Evolutionary conservation across 2,797 vertebrate genomes (phyloP).

Genomic region (Nothura maculosa): DNA sequence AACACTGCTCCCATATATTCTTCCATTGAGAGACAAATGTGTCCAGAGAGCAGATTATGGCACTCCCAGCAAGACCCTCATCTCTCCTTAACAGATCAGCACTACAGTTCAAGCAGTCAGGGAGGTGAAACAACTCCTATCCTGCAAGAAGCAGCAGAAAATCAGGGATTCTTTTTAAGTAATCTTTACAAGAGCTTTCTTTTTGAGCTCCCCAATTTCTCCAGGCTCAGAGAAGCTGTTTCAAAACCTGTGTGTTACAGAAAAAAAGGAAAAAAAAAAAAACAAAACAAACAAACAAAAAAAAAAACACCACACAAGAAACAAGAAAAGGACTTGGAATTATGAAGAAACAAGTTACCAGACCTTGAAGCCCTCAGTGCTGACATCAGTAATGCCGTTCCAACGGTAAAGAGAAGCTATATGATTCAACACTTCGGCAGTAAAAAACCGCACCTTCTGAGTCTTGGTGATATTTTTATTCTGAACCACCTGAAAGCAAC

Average conservation of each 20-base stretch:
- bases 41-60: neutral
- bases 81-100: neutral
- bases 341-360: neutral
- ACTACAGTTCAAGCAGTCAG: neutral
- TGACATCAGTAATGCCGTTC: constrained; percentile 91
- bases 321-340: neutral
- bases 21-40: neutral
- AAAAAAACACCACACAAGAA: neutral
- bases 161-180: neutral
- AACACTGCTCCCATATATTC: neutral
- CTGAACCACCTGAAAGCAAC: constrained; percentile 87
- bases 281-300: neutral
- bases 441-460: constrained; percentile 96
- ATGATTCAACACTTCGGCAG: constrained; percentile 84
- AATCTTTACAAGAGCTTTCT: neutral
- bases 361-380: constrained; percentile 80
- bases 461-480: constrained; percentile 93
- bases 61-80: neutral
- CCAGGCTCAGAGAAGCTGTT: neutral
- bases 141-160: neutral
- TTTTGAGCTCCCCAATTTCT: neutral
- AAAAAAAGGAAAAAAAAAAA: no score
- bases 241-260: neutral
- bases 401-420: constrained; percentile 92
- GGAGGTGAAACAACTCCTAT: neutral